Percentiles rank a stretch among this genome's conserved stretches.
phyloP scores from a whole-genome alignment of 2,888 invertebrate species.

The Protodeltote pygarga region DNA sequence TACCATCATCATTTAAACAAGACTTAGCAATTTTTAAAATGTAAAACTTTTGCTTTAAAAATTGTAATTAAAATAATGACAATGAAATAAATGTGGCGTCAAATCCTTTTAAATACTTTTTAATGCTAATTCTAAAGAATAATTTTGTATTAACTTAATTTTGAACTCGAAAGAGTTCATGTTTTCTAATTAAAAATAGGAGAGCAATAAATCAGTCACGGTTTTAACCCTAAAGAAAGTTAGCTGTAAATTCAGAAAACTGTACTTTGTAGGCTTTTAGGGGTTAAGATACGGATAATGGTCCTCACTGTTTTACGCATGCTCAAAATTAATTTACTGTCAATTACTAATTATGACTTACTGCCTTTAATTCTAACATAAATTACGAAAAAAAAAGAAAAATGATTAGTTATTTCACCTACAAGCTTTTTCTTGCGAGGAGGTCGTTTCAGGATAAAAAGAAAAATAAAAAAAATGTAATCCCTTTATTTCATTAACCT shows the following conservation, averaged over 20 bases:
- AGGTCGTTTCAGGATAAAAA: no score
- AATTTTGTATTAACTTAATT: constrained; percentile 10
- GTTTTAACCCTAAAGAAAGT: constrained; percentile 18
- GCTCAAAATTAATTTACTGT: no score
- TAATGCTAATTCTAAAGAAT: constrained; percentile 22
- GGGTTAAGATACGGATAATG: no score
- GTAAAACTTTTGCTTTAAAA: constrained; percentile 1
- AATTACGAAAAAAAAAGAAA: no score
- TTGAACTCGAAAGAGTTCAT: background rate
- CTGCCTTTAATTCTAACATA: no score
- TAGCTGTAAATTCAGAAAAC: constrained; percentile 10
- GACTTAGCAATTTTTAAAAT: constrained; percentile 2
- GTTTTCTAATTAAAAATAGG: constrained; percentile 12
- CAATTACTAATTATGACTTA: no score
- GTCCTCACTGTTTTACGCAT: no score
- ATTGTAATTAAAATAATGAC: constrained; percentile 18
- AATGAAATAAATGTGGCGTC: constrained; percentile 41
- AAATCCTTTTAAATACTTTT: constrained; percentile 30
- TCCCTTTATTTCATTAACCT: no score
- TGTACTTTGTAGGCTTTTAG: no score
- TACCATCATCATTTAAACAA: constrained; percentile 10
- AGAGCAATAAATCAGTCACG: constrained; percentile 22
- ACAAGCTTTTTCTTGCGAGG: no score
- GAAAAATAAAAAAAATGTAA: no score
- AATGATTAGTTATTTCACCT: no score